These are phyloP conservation scores for Nymphalis io DNA, from an alignment of 1,140 invertebrate species.

Conservation along the genomic window DNA sequence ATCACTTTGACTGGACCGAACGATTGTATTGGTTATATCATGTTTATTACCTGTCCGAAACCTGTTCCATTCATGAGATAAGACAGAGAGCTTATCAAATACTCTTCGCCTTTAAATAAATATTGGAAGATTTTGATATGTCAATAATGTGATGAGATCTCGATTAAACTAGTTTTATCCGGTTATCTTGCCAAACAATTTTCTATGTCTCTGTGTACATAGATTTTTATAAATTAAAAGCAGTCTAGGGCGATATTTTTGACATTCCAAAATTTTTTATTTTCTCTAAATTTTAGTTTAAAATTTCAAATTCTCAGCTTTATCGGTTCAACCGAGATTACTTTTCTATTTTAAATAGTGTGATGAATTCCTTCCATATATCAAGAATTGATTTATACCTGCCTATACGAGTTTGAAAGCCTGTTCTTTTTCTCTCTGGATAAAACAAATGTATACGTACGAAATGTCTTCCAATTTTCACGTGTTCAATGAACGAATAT, in stretches of 20 bases:
- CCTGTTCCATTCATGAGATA: slow-evolving; percentile 22
- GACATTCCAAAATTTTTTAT: too few relatives aligned
- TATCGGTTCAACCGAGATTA: not conserved
- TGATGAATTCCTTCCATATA: not conserved
- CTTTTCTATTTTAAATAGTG: not conserved
- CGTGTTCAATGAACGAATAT: too few relatives aligned
- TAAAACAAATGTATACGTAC: too few relatives aligned
- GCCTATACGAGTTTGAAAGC: not conserved
- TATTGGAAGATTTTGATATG: slow-evolving; percentile 15
- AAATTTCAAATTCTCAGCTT: too few relatives aligned
- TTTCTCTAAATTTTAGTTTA: too few relatives aligned
- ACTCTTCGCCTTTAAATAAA: slow-evolving; percentile 4
- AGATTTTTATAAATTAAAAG: too few relatives aligned
- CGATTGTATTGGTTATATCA: slow-evolving; percentile 57
- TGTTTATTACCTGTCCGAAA: slow-evolving; percentile 45
- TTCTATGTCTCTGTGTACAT: not conserved
- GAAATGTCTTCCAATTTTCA: too few relatives aligned
- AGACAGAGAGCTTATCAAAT: slow-evolving; percentile 7
- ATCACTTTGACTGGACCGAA: slow-evolving; percentile 69
- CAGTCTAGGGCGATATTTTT: too few relatives aligned
- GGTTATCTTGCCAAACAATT: not conserved
- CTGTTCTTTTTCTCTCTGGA: too few relatives aligned
- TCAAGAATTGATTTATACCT: not conserved
- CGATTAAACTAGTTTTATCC: slow-evolving; percentile 1
- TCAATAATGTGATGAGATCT: slow-evolving; percentile 8